Percentiles rank a stretch among this genome's conserved stretches.
Evolutionary conservation across 2,888 invertebrate genomes (phyloP).

Genomic region (Torymus tubicola): DNA sequence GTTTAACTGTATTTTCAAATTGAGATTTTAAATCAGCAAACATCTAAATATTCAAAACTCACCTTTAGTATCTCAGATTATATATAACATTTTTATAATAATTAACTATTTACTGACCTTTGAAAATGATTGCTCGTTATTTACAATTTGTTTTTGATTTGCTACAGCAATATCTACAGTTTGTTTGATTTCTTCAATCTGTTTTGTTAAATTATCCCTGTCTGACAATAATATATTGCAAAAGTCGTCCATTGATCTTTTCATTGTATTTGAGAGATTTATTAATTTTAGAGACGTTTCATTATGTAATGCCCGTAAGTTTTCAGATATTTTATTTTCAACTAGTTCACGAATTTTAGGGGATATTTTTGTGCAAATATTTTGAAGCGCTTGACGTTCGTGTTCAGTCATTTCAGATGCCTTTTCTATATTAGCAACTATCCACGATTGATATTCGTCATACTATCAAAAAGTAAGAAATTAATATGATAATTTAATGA

Average conservation of each 20-base stretch:
- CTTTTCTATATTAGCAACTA: conserved; percentile 62
- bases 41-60: conserved; percentile 57
- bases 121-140: conserved; percentile 60
- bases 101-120: conserved; percentile 44
- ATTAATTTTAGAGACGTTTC: conserved; percentile 65
- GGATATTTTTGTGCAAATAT: conserved; percentile 62
- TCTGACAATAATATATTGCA: conserved; percentile 62
- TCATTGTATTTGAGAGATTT: conserved; percentile 61
- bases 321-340: conserved; percentile 66
- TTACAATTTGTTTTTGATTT: conserved; percentile 61
- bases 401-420: conserved; percentile 61
- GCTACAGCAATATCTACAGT: conserved; percentile 59
- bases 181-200: conserved; percentile 62
- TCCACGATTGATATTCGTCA: conserved; percentile 65
- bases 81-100: conserved; percentile 24
- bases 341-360: conserved; percentile 65
- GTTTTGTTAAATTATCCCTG: conserved; percentile 62
- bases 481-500: neutral
- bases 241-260: conserved; percentile 63
- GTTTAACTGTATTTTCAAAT: conserved; percentile 57
- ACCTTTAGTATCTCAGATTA: neutral
- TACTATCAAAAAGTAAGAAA: conserved; percentile 60
- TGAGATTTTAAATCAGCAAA: conserved; percentile 62
- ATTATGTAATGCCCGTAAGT: conserved; percentile 64
- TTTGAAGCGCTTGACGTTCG: conserved; percentile 62